Evolutionary conservation across 2,797 vertebrate species (phyloP).

Genomic region (Pachyuromys duprasi): DNA sequence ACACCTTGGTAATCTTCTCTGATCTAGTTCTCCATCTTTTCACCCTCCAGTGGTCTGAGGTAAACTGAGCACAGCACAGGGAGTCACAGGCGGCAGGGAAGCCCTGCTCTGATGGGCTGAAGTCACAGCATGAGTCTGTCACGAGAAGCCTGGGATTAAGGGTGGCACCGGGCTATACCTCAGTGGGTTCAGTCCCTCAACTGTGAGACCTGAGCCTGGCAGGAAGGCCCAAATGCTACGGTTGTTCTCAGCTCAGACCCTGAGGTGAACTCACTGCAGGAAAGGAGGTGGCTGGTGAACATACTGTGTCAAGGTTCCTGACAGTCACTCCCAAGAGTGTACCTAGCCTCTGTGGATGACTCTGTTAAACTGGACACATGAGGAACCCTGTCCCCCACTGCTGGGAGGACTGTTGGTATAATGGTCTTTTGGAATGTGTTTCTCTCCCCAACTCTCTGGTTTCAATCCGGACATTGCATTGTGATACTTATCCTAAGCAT

Average conservation of each 20-base stretch:
- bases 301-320: accelerated
- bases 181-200: neutral
- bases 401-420: no score
- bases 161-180: accelerated
- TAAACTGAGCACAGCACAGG: neutral
- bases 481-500: no score
- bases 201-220: accelerated
- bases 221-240: neutral
- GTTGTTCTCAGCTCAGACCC: neutral
- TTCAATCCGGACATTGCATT: no score
- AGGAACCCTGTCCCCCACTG: accelerated
- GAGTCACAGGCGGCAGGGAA: neutral
- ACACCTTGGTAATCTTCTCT: accelerated
- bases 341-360: neutral
- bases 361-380: neutral
- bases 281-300: neutral
- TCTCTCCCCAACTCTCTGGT: no score
- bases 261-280: no score
- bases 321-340: accelerated
- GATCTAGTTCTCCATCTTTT: neutral
- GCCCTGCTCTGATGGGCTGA: neutral
- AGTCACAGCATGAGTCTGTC: neutral
- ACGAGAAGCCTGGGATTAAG: neutral
- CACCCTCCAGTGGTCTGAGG: neutral
- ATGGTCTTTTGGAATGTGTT: no score